These are phyloP conservation scores for Brachionus paranguensis DNA, from an alignment of 1,140 invertebrate species.

Conservation along the genomic window DNA sequence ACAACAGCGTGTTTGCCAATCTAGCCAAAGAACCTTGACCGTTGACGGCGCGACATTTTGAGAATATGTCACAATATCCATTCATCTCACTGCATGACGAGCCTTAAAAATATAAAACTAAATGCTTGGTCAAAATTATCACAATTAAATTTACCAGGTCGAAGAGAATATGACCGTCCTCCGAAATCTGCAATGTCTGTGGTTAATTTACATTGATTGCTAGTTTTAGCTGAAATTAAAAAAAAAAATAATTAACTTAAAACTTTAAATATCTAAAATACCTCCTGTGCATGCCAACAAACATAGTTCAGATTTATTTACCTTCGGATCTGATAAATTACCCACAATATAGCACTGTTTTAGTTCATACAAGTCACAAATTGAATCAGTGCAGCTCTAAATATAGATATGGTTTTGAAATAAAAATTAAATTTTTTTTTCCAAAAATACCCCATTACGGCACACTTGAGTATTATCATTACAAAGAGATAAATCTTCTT, in stretches of 20 bases:
- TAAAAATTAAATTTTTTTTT: not conserved
- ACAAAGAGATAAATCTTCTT: not conserved
- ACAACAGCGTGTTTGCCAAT: slow-evolving; percentile 91
- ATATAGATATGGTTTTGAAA: not conserved
- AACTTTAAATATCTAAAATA: not conserved
- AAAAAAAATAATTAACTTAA: not conserved
- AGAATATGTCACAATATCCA: slow-evolving; percentile 94
- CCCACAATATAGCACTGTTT: slow-evolving; percentile 21
- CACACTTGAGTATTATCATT: slow-evolving; percentile 34
- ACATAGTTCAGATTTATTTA: slow-evolving; percentile 11
- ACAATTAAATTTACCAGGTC: slow-evolving; percentile 5
- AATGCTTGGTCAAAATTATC: too few relatives aligned
- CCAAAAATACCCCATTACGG: not conserved
- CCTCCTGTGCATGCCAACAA: not conserved
- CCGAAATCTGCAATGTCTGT: not conserved
- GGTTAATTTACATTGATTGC: not conserved
- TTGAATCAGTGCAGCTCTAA: slow-evolving; percentile 4
- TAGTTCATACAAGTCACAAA: not conserved
- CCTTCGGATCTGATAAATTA: not conserved
- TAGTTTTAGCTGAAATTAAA: not conserved
- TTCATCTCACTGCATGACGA: slow-evolving; percentile 93
- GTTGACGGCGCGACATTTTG: slow-evolving; percentile 91
- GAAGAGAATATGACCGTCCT: slow-evolving; percentile 25
- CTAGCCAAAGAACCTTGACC: slow-evolving; percentile 91
- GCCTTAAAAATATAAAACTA: slow-evolving; percentile 56